phyloP scores from a whole-genome alignment of 2,797 vertebrate genomes.

The Anguilla marmorata region DNA sequence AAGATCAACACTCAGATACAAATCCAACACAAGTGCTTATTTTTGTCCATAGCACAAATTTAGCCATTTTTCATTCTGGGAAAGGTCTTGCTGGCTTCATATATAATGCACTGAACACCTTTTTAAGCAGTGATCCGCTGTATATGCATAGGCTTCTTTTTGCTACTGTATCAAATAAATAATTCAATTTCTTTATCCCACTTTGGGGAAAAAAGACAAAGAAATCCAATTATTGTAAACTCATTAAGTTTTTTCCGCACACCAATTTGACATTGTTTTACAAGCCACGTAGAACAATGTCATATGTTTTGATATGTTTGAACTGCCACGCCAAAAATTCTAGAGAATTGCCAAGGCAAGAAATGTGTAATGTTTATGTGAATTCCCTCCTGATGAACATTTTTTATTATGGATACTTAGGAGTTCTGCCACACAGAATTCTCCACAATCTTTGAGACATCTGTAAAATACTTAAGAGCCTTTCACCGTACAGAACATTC shows the following conservation, averaged over 20 bases:
- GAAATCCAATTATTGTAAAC: background rate
- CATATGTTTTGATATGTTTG: background rate
- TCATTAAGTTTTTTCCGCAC: background rate
- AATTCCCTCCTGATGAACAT: background rate
- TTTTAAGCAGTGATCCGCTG: background rate
- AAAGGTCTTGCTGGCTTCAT: background rate
- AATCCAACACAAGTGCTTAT: slow-evolving; percentile 2
- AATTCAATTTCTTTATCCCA: background rate
- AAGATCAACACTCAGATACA: slow-evolving; percentile 1
- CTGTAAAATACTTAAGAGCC: no score
- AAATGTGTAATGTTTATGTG: background rate
- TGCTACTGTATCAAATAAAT: background rate
- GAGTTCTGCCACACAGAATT: background rate
- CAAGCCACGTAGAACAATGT: background rate
- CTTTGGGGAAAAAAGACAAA: background rate
- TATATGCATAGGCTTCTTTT: background rate
- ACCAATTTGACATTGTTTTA: background rate
- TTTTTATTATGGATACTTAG: background rate
- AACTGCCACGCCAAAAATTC: background rate
- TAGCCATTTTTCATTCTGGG: background rate
- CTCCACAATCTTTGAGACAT: background rate
- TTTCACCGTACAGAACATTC: no score
- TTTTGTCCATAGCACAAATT: background rate
- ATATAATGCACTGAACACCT: background rate
- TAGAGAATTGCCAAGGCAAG: background rate